Base-by-base conservation (phyloP, 2,888 invertebrate genomes). In the Rhorus exstirpatorius region DNA sequence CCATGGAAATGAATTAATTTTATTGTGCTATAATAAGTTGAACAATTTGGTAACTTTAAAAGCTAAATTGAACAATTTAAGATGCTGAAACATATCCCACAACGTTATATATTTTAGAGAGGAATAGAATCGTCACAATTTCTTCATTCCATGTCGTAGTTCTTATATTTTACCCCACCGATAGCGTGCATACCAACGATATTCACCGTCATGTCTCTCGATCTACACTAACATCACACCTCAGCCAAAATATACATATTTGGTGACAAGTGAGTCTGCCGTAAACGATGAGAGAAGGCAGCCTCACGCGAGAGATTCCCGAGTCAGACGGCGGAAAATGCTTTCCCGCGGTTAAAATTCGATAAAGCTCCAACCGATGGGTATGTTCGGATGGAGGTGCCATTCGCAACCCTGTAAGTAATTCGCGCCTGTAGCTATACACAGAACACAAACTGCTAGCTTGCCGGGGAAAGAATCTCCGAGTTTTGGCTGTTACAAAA, bases 261-360 rank as follows among this genome's bases (percentile, higher is more conserved):
- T 8, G 7, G 10, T 38, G 8, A 38, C 10, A 38, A 7, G 8
- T 38, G 8, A 38, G 38, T 38, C 38, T 38, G 7, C 1, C 41
- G 21, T 41, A 55, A 41, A 55, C 4, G 31, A 44, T 26, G 46
- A 19, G 55, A 53, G 38, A 41, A 35, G 26, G 51, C 24, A n/a
- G 12, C 26, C 51, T 61, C 67, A 14, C 41, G 65, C 41, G 14
- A 19, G 35, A 35, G 21, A 12, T 74, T 53, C 61, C n/a, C 21
- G n/a, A 61, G 35, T 61, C 44, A 35, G 74, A 53, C 44, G 35
- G 24, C 21, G 72, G 79, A 81, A 83, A 84, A 82, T 79, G 77
- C 76, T 76, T 83, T 83, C 67, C 46, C 58, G n/a, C n/a, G 38
- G 76, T 68, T 81, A 63, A 84, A 84, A 81, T 46, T 84, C 83